Conservation (phyloP, 1,140 invertebrate genomes). For the Dendrolimus punctatus region DNA sequence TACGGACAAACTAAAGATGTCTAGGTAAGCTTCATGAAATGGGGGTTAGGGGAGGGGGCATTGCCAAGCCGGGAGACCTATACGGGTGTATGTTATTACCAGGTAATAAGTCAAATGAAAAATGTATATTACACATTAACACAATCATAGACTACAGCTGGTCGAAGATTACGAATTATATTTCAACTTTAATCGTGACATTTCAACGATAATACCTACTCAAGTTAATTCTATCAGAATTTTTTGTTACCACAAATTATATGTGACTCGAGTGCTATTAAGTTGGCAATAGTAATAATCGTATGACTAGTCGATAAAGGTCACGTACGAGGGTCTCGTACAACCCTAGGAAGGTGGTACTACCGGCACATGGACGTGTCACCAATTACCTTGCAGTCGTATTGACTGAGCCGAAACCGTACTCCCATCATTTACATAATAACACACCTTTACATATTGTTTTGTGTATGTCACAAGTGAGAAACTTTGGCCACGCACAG, state of each 20-base stretch:
- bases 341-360: slow-evolving; percentile 20
- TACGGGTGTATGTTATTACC: no score
- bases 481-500: slow-evolving; percentile 4
- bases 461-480: slow-evolving; percentile 14
- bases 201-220: no score
- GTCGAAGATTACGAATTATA: background rate
- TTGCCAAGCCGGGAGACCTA: no score
- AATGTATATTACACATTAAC: no score
- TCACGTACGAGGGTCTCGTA: slow-evolving; percentile 21
- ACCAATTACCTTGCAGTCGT: slow-evolving; percentile 52
- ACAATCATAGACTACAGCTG: slow-evolving; percentile 7
- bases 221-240: no score
- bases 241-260: no score
- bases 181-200: no score
- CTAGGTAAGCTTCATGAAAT: no score
- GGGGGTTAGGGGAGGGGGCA: no score
- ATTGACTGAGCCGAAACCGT: slow-evolving; percentile 62
- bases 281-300: background rate
- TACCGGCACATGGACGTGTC: slow-evolving; percentile 42
- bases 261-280: no score
- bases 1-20: no score
- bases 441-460: slow-evolving; percentile 45
- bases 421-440: slow-evolving; percentile 69
- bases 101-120: no score
- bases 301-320: slow-evolving; percentile 23